Conservation (phyloP, 2,797 vertebrate genomes). For the Melanotaenia pygmaea region DNA sequence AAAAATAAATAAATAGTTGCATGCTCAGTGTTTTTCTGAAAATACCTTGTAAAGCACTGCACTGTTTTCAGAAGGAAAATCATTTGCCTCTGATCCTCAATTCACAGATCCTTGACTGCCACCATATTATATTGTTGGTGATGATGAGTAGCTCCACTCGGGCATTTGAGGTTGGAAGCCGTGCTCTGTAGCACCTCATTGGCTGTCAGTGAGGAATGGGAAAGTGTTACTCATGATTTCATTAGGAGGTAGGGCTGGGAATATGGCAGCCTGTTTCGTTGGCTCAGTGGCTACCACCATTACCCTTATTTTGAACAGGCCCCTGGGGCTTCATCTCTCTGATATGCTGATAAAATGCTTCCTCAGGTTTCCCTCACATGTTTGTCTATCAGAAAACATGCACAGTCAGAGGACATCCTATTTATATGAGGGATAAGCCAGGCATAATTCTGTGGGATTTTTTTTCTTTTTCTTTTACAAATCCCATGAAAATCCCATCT, state of each 20-base stretch:
- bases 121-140: constrained; percentile 12
- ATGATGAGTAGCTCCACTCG: constrained; percentile 22
- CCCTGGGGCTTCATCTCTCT: constrained; percentile 39
- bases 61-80: constrained; percentile 2
- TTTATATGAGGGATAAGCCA: constrained; percentile 8
- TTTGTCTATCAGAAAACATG: constrained; percentile 51
- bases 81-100: constrained; percentile 38
- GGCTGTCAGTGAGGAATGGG: constrained; percentile 35
- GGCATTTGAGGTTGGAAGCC: constrained; percentile 29
- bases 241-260: constrained; percentile 38
- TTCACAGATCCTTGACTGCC: constrained; percentile 15
- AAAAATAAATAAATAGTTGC: constrained; percentile 4
- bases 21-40: constrained; percentile 14
- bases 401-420: constrained; percentile 41
- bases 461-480: neutral
- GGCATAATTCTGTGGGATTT: neutral
- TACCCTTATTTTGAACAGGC: constrained; percentile 66
- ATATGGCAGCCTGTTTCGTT: constrained; percentile 44
- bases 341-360: constrained; percentile 54
- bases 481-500: constrained; percentile 2
- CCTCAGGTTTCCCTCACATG: constrained; percentile 45
- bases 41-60: neutral
- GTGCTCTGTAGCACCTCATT: constrained; percentile 24
- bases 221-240: constrained; percentile 55
- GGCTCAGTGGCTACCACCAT: constrained; percentile 43